Evolutionary conservation across 2,888 invertebrate species (phyloP).

Genomic region (Spilarctia lutea): DNA sequence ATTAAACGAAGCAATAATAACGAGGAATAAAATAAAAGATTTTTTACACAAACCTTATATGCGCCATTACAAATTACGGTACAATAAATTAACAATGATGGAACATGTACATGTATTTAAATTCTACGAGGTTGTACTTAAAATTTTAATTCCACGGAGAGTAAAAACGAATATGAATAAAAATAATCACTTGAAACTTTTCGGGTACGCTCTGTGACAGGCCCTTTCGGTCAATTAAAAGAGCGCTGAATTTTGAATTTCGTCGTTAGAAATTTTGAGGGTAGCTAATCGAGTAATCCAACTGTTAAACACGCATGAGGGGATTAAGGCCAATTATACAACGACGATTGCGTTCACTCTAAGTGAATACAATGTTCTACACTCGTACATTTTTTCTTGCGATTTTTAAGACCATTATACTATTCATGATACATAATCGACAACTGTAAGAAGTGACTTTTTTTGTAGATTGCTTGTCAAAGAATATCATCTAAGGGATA

Average conservation of each 20-base stretch:
- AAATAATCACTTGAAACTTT: slow-evolving; percentile 55
- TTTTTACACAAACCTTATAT: slow-evolving; percentile 1
- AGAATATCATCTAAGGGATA: too few relatives aligned
- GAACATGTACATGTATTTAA: slow-evolving; percentile 21
- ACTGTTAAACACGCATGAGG: slow-evolving; percentile 71
- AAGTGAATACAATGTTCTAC: slow-evolving; percentile 33
- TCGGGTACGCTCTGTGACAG: slow-evolving; percentile 51
- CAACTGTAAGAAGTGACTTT: not conserved
- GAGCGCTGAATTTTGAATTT: slow-evolving; percentile 60
- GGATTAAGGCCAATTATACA: slow-evolving; percentile 68
- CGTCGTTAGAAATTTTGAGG: slow-evolving; percentile 59
- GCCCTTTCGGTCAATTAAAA: slow-evolving; percentile 66
- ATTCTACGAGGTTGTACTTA: slow-evolving; percentile 28
- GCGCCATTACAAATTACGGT: not conserved
- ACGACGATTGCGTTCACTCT: slow-evolving; percentile 53
- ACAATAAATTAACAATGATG: slow-evolving; percentile 26
- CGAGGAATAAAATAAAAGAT: not conserved
- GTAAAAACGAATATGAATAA: slow-evolving; percentile 52
- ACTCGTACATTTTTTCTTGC: slow-evolving; percentile 22
- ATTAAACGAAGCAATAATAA: not conserved
- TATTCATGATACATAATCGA: not conserved
- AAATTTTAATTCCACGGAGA: slow-evolving; percentile 36
- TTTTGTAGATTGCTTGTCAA: too few relatives aligned
- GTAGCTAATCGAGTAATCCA: slow-evolving; percentile 70
- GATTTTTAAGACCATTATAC: slow-evolving; percentile 2